These are phyloP conservation scores for Marmota flaviventris DNA, from an alignment of 2,113 vertebrate species.

Conservation along the genomic window DNA sequence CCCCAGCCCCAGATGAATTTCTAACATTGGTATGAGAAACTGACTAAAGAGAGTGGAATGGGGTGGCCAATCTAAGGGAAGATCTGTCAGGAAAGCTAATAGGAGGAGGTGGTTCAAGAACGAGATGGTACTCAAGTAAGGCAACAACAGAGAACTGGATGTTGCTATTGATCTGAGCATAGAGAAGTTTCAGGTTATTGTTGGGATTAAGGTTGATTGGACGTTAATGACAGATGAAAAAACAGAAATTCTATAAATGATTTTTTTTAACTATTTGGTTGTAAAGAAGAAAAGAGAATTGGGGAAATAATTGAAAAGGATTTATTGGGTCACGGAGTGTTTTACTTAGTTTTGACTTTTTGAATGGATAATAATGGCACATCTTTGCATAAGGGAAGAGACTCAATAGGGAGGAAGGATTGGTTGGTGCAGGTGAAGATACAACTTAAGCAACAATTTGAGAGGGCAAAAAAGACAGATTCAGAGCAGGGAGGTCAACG, in stretches of 20 bases:
- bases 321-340: neutral
- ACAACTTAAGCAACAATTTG: neutral
- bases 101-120: neutral
- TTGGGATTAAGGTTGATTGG: neutral
- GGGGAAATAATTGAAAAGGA: neutral
- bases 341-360: neutral
- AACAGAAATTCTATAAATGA: neutral
- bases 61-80: neutral
- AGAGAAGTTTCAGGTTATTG: neutral
- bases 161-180: neutral
- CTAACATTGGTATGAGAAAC: neutral
- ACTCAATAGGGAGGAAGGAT: neutral
- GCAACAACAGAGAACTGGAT: neutral
- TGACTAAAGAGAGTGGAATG: neutral
- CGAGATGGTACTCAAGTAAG: neutral
- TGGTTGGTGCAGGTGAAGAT: neutral
- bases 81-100: neutral
- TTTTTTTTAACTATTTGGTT: neutral
- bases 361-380: neutral
- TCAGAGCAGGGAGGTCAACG: neutral
- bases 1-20: neutral
- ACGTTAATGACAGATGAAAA: slow-evolving; percentile 1
- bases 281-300: neutral
- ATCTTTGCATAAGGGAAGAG: neutral
- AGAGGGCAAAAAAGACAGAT: neutral